phyloP scores from a whole-genome alignment of 2,888 invertebrate genomes.

The Pseudanteris insignis region DNA sequence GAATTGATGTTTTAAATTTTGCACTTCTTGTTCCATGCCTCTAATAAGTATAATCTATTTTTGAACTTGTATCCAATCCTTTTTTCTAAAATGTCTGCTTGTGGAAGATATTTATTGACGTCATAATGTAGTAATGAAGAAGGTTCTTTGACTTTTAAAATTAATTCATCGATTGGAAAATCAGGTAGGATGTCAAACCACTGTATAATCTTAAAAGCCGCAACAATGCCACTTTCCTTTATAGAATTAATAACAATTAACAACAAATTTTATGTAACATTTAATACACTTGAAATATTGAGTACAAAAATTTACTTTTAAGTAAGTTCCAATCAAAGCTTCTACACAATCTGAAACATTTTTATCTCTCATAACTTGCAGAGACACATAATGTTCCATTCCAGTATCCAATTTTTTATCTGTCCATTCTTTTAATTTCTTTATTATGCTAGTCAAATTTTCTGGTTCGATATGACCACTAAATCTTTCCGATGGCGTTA shows the following conservation, averaged over 20 bases:
- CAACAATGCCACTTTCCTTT: constrained; percentile 68
- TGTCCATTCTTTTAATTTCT: constrained; percentile 56
- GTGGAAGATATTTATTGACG: constrained; percentile 63
- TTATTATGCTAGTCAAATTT: constrained; percentile 56
- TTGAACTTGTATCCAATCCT: constrained; percentile 80
- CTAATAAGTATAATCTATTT: constrained; percentile 82
- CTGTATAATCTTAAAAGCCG: constrained; percentile 70
- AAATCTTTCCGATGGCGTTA: constrained; percentile 66
- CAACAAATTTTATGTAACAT: constrained; percentile 2
- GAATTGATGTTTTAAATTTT: too few relatives aligned
- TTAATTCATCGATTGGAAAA: constrained; percentile 58
- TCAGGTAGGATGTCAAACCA: constrained; percentile 74
- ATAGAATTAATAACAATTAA: constrained; percentile 56
- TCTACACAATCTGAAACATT: constrained; percentile 85
- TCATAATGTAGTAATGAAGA: constrained; percentile 42
- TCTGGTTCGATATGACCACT: constrained; percentile 62
- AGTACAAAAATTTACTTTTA: constrained; percentile 63
- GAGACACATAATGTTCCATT: constrained; percentile 67
- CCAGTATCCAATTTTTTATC: constrained; percentile 64
- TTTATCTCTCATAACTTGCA: constrained; percentile 72
- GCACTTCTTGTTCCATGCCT: too few relatives aligned
- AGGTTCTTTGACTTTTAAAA: constrained; percentile 50
- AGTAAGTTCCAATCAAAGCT: constrained; percentile 83
- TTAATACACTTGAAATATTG: neutral
- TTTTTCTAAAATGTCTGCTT: constrained; percentile 69